These are phyloP conservation scores for Apomyelois bistriatella DNA, from an alignment of 2,888 invertebrate species.

Conservation along the genomic window DNA sequence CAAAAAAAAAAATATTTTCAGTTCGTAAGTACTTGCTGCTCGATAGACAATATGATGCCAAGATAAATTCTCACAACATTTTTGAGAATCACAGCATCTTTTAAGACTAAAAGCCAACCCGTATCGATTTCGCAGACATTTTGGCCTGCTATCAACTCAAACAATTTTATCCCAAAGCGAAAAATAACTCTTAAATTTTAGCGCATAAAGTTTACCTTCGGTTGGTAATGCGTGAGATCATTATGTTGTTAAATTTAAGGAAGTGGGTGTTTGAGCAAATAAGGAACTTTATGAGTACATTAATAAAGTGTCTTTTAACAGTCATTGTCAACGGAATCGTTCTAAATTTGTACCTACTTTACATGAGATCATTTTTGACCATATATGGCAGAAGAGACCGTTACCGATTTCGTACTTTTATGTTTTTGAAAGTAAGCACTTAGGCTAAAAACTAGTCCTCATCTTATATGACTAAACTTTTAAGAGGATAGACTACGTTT, in stretches of 20 bases:
- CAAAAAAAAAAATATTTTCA: too few relatives aligned
- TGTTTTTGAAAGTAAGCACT: too few relatives aligned
- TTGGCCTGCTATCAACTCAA: constrained; percentile 12
- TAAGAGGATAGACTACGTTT: too few relatives aligned
- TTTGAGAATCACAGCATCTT: background rate
- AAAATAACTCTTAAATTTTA: background rate
- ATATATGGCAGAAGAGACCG: background rate
- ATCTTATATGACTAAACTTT: too few relatives aligned
- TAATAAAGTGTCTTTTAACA: background rate
- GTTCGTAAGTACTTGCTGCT: too few relatives aligned
- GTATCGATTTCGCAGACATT: constrained; percentile 9
- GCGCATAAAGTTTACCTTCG: background rate
- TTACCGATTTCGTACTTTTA: too few relatives aligned
- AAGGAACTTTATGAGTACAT: background rate
- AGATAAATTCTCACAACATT: background rate
- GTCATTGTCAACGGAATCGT: background rate
- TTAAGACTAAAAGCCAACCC: background rate
- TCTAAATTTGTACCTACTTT: background rate
- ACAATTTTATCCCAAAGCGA: background rate
- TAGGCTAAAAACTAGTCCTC: too few relatives aligned
- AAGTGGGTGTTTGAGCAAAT: constrained; percentile 8
- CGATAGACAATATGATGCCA: background rate
- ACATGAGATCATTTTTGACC: background rate
- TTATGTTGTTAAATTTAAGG: constrained; percentile 4
- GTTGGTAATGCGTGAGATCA: background rate